Conservation (phyloP, 2,113 vertebrate species). For the Cathartes aura region DNA sequence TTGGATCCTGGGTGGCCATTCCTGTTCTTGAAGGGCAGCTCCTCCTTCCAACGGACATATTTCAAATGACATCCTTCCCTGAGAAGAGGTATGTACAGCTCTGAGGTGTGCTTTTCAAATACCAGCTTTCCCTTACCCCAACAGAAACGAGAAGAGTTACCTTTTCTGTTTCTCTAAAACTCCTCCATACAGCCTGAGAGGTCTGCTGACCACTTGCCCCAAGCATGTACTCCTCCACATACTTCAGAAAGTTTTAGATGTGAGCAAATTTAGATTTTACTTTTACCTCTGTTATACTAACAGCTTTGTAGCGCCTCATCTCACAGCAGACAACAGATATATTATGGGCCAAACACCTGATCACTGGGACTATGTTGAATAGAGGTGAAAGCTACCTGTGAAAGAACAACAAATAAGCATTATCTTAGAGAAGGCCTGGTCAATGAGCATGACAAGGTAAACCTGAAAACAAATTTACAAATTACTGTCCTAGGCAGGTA, state of each 20-base stretch:
- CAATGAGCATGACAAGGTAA: not conserved
- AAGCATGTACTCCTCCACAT: not conserved
- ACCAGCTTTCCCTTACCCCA: not conserved
- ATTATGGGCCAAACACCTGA: not conserved
- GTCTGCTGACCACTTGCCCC: not conserved
- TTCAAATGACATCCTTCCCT: not conserved
- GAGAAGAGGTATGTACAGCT: not conserved
- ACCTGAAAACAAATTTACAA: not conserved
- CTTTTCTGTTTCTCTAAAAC: not conserved
- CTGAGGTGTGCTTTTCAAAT: not conserved
- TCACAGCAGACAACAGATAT: not conserved
- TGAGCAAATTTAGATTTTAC: not conserved
- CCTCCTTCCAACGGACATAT: not conserved
- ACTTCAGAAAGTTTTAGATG: not conserved
- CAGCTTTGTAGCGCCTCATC: not conserved
- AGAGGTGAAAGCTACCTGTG: not conserved
- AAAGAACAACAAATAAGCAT: not conserved
- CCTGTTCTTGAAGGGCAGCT: not conserved
- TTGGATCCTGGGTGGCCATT: not conserved
- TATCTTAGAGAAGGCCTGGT: not conserved
- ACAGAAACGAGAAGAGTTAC: not conserved
- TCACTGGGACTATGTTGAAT: not conserved
- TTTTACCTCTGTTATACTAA: not conserved
- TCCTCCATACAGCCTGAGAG: not conserved
- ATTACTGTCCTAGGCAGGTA: not conserved